These are phyloP conservation scores for Rhineura floridana DNA, from an alignment of 2,113 vertebrate genomes.

Conservation along the genomic window DNA sequence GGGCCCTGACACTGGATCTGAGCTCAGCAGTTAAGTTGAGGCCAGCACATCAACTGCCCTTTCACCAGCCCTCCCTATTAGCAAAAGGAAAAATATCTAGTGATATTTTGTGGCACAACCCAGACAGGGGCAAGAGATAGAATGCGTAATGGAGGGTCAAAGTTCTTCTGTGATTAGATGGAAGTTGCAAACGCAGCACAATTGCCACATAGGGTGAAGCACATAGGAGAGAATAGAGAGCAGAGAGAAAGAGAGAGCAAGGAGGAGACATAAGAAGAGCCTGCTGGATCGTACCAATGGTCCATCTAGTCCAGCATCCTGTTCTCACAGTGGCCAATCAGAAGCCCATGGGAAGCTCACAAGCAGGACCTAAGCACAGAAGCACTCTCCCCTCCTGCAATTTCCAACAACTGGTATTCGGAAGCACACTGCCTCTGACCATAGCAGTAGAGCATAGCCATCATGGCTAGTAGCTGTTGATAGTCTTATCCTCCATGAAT, in stretches of 20 bases:
- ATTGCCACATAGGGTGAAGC: neutral
- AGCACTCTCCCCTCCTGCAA: too few species aligned
- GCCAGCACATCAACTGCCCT: neutral
- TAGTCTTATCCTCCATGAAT: too few species aligned
- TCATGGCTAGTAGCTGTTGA: too few species aligned
- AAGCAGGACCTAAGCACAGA: too few species aligned
- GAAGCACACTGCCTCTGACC: too few species aligned
- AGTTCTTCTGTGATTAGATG: slow-evolving; percentile 16
- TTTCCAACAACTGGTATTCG: too few species aligned
- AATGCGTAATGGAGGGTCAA: neutral
- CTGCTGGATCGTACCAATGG: too few species aligned
- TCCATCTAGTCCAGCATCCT: too few species aligned
- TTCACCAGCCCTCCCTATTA: neutral
- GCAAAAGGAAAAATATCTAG: neutral
- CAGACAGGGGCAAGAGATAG: neutral
- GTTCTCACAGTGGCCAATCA: too few species aligned
- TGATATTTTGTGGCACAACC: neutral
- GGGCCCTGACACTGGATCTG: neutral
- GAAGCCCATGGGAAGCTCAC: too few species aligned
- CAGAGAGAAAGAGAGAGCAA: neutral
- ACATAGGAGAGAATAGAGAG: neutral
- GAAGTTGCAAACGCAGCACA: neutral
- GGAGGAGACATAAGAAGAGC: too few species aligned
- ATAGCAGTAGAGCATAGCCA: too few species aligned
- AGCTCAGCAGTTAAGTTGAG: neutral